A percentile compares a stretch with the other conserved stretches of the same genome.
phyloP scores from a whole-genome alignment of 2,797 vertebrate genomes.

The Fundulus diaphanus region DNA sequence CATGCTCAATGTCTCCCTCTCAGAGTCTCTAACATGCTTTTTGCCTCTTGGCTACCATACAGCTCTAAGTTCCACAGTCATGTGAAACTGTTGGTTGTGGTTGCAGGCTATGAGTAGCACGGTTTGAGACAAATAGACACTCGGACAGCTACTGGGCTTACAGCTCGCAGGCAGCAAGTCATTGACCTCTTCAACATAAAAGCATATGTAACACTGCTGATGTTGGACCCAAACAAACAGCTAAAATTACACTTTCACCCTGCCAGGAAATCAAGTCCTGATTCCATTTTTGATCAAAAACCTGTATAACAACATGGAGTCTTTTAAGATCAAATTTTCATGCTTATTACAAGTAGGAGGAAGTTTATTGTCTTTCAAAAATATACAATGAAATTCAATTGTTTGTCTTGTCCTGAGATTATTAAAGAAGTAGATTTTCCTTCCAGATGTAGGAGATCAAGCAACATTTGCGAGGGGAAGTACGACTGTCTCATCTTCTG shows the following conservation, averaged over 20 bases:
- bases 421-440: no score
- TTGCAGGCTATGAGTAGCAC: constrained; percentile 14
- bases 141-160: neutral
- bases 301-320: no score
- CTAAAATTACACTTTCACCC: neutral
- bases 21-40: constrained; percentile 39
- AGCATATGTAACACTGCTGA: neutral
- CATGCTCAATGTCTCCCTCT: constrained; percentile 51
- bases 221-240: constrained; percentile 4
- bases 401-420: no score
- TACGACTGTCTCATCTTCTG: no score
- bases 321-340: no score
- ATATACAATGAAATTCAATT: no score
- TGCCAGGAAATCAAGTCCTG: neutral
- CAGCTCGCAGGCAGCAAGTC: neutral
- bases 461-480: no score
- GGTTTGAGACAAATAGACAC: constrained; percentile 22
- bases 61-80: constrained; percentile 35
- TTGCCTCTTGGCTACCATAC: constrained; percentile 45
- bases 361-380: no score
- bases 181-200: constrained; percentile 1
- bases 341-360: no score
- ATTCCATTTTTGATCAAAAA: neutral
- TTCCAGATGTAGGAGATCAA: no score
- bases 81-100: constrained; percentile 39